Evolutionary conservation across 2,888 invertebrate species (phyloP).

Genomic region (Opisthograptis luteolata): DNA sequence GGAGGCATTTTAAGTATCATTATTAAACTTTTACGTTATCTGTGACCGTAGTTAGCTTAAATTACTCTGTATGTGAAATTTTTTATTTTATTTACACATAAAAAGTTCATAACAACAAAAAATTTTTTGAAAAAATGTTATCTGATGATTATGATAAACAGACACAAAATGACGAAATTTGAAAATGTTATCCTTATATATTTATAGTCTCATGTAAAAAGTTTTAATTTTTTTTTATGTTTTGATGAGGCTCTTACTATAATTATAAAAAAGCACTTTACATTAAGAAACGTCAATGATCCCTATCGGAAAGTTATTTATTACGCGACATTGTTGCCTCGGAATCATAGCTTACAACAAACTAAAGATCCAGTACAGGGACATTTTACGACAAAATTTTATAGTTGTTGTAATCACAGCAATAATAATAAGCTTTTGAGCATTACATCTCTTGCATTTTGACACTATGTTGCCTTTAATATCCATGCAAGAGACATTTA

Average conservation of each 20-base stretch:
- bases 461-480: constrained; percentile 26
- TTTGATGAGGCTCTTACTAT: too few species aligned
- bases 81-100: too few species aligned
- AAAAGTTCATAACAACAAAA: too few species aligned
- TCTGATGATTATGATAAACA: not conserved
- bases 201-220: too few species aligned
- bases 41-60: too few species aligned
- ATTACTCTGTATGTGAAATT: too few species aligned
- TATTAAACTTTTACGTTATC: too few species aligned
- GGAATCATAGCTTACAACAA: not conserved
- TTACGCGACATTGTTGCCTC: constrained; percentile 6
- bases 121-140: too few species aligned
- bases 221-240: too few species aligned
- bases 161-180: too few species aligned
- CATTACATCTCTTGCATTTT: constrained; percentile 12
- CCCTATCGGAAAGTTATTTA: not conserved
- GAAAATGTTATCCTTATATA: too few species aligned
- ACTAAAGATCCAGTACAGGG: constrained; percentile 17
- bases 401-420: constrained; percentile 40
- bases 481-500: constrained; percentile 14
- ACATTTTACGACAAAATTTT: constrained; percentile 43
- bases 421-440: constrained; percentile 33
- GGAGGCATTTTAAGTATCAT: not conserved
- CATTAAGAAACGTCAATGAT: not conserved
- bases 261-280: too few species aligned